Conservation (phyloP, 1,140 invertebrate genomes). For the Drosophila sechellia region DNA sequence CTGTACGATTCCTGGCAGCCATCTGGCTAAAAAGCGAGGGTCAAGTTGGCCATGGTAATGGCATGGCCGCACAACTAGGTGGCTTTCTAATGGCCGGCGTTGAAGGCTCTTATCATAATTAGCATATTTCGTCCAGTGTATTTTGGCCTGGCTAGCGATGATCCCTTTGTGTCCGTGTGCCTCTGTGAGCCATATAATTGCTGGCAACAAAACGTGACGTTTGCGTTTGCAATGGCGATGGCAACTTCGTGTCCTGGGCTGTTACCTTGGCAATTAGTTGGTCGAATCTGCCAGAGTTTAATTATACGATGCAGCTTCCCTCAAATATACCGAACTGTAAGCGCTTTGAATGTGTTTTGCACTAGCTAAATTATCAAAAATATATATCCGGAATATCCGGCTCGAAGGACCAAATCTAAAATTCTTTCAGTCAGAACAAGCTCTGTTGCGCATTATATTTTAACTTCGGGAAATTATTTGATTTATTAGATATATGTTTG, state of each 20-base stretch:
- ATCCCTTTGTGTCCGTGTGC: slow-evolving; percentile 12
- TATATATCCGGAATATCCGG: background rate
- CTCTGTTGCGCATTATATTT: too few relatives aligned
- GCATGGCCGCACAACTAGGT: slow-evolving; percentile 1
- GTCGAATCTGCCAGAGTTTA: slow-evolving; percentile 34
- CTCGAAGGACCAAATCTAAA: too few relatives aligned
- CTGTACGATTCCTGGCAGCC: too few relatives aligned
- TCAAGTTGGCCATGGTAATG: background rate
- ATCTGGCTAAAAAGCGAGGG: too few relatives aligned
- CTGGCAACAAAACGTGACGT: slow-evolving; percentile 13
- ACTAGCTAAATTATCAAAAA: background rate
- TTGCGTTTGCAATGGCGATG: background rate
- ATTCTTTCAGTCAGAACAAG: too few relatives aligned
- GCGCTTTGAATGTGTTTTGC: background rate
- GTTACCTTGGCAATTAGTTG: slow-evolving; percentile 37
- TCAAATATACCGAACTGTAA: background rate
- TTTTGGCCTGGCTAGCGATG: background rate
- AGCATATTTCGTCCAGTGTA: slow-evolving; percentile 16
- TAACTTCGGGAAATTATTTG: too few relatives aligned
- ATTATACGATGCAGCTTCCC: slow-evolving; percentile 23
- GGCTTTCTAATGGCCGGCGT: slow-evolving; percentile 5
- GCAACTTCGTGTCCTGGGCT: background rate
- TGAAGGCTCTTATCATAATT: slow-evolving; percentile 29
- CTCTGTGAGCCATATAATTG: slow-evolving; percentile 18
- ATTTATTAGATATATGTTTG: background rate